Evolutionary conservation across 2,888 invertebrate genomes (phyloP).

Genomic region (Latheticus oryzae): DNA sequence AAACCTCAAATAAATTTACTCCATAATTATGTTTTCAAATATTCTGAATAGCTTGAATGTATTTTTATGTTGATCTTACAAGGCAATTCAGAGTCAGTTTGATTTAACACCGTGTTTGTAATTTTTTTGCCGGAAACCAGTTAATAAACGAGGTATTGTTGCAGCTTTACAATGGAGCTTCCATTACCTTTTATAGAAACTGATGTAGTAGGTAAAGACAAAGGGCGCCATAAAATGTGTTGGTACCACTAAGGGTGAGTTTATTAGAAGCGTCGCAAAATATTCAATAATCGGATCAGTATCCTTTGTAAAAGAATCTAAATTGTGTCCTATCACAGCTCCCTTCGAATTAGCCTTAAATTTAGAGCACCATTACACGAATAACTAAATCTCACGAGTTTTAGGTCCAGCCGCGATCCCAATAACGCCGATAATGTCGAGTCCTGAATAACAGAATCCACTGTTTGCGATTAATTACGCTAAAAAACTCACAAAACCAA

Average conservation of each 20-base stretch:
- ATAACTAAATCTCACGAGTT: constrained; percentile 52
- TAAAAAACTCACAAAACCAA: constrained; percentile 52
- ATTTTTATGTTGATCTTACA: too few relatives aligned
- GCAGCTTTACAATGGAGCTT: too few relatives aligned
- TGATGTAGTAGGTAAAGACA: constrained; percentile 9
- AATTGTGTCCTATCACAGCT: constrained; percentile 38
- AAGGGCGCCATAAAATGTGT: constrained; percentile 14
- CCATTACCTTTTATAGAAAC: too few relatives aligned
- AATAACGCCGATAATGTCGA: constrained; percentile 61
- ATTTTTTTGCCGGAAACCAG: too few relatives aligned
- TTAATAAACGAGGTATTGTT: too few relatives aligned
- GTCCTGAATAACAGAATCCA: constrained; percentile 55
- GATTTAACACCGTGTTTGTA: too few relatives aligned
- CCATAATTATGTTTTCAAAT: too few relatives aligned
- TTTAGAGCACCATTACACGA: constrained; percentile 63
- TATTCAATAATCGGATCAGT: constrained; percentile 37
- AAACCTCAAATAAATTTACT: too few relatives aligned
- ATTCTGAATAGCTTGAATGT: too few relatives aligned
- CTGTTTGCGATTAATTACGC: constrained; percentile 58
- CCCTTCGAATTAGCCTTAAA: constrained; percentile 58
- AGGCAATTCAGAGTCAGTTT: too few relatives aligned
- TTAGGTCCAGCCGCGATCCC: constrained; percentile 49
- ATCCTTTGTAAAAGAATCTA: constrained; percentile 32
- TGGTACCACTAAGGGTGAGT: constrained; percentile 9
- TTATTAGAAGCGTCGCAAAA: constrained; percentile 33